Conservation (phyloP, 2,113 vertebrate genomes). For the Herpailurus yagouaroundi region DNA sequence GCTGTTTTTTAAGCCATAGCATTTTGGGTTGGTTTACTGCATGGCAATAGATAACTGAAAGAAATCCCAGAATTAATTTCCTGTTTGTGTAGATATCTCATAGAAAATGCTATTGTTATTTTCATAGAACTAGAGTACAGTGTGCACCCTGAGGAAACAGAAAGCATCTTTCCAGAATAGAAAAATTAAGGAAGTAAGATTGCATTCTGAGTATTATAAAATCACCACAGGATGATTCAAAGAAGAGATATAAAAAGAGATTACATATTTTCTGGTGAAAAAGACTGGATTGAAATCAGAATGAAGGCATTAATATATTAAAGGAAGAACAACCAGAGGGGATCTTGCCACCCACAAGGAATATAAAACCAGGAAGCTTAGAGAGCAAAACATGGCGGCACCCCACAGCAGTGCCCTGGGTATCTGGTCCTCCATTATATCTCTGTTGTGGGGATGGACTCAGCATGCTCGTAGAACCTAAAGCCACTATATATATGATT, state of each 20-base stretch:
- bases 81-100: slow-evolving; percentile 41
- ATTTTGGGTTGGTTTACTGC: slow-evolving; percentile 20
- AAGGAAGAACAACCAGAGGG: background rate
- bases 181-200: slow-evolving; percentile 59
- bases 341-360: background rate
- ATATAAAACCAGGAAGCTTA: background rate
- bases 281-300: background rate
- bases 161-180: slow-evolving; percentile 1
- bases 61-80: slow-evolving; percentile 62
- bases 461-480: background rate
- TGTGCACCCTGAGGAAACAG: background rate
- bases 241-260: slow-evolving; percentile 38
- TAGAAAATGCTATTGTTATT: slow-evolving; percentile 19
- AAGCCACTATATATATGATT: background rate
- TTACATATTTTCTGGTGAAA: background rate
- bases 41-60: background rate
- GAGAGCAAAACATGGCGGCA: background rate
- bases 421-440: background rate
- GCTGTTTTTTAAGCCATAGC: background rate
- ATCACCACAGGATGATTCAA: slow-evolving; percentile 34
- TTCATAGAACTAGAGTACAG: slow-evolving; percentile 31
- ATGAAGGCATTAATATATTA: background rate
- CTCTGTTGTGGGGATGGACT: background rate
- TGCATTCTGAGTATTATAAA: slow-evolving; percentile 28
- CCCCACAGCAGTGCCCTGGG: background rate